phyloP scores from a whole-genome alignment of 1,140 invertebrate species.

The Pseudomyrmex cubaensis region DNA sequence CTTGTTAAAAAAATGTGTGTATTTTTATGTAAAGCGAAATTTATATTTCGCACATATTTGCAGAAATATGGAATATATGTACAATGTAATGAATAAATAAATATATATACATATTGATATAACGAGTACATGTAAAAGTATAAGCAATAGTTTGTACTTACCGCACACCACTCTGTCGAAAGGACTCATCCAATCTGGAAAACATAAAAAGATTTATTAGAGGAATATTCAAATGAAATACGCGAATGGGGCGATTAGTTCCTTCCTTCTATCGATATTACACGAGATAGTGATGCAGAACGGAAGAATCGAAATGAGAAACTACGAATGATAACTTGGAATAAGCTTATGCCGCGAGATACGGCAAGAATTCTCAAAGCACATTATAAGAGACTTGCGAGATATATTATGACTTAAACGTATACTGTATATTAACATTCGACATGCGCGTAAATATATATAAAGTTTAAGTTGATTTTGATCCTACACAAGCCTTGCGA shows the following conservation, averaged over 20 bases:
- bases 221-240: conserved; percentile 3
- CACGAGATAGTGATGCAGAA: neutral
- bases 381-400: neutral
- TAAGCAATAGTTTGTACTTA: conserved; percentile 88
- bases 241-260: neutral
- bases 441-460: neutral
- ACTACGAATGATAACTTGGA: conserved; percentile 46
- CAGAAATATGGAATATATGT: conserved; percentile 52
- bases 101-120: neutral
- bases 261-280: neutral
- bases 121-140: conserved; percentile 1
- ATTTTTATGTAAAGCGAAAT: neutral
- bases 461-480: conserved; percentile 8
- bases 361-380: neutral
- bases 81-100: neutral
- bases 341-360: conserved; percentile 38
- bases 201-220: conserved; percentile 74
- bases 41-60: neutral
- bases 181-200: conserved; percentile 96
- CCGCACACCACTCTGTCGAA: conserved; percentile 96
- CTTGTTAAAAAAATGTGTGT: too few relatives aligned
- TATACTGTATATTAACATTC: neutral
- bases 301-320: conserved; percentile 39
- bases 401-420: conserved; percentile 2
- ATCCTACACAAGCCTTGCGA: neutral